A percentile compares a stretch with the other conserved stretches of the same genome.
These are phyloP conservation scores for Dascyllus trimaculatus DNA, from an alignment of 2,113 vertebrate genomes.

Conservation along the genomic window DNA sequence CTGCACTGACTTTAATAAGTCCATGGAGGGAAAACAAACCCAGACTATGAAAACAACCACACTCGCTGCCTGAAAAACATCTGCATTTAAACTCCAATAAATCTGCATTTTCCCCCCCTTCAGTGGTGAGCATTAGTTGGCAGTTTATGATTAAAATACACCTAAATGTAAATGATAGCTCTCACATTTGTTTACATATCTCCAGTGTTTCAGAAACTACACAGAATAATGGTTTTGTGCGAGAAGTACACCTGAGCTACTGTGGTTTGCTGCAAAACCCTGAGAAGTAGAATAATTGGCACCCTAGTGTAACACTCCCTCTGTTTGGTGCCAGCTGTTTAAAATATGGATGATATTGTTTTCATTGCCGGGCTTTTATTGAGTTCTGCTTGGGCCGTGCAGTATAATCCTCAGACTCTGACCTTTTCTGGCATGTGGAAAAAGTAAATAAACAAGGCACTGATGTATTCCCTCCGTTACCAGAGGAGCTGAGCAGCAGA, in stretches of 20 bases:
- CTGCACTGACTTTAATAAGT: constrained; percentile 80
- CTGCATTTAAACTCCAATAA: constrained; percentile 73
- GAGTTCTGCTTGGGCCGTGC: constrained; percentile 78
- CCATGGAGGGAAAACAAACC: constrained; percentile 77
- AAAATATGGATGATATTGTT: constrained; percentile 89
- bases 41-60: constrained; percentile 71
- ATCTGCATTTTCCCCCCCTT: constrained; percentile 43
- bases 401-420: constrained; percentile 81
- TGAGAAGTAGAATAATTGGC: constrained; percentile 86
- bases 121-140: constrained; percentile 44
- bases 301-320: constrained; percentile 80
- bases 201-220: constrained; percentile 55
- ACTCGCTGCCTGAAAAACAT: constrained; percentile 73
- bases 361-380: constrained; percentile 83
- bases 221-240: constrained; percentile 65
- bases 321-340: constrained; percentile 83
- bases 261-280: constrained; percentile 70
- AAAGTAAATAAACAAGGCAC: constrained; percentile 84
- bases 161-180: constrained; percentile 37
- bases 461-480: constrained; percentile 77
- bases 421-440: constrained; percentile 83
- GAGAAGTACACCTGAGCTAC: constrained; percentile 70
- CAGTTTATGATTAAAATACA: constrained; percentile 45
- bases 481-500: constrained; percentile 73
- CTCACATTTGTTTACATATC: constrained; percentile 37